phyloP scores from a whole-genome alignment of 2,888 invertebrate species.

The Zele albiditarsus region DNA sequence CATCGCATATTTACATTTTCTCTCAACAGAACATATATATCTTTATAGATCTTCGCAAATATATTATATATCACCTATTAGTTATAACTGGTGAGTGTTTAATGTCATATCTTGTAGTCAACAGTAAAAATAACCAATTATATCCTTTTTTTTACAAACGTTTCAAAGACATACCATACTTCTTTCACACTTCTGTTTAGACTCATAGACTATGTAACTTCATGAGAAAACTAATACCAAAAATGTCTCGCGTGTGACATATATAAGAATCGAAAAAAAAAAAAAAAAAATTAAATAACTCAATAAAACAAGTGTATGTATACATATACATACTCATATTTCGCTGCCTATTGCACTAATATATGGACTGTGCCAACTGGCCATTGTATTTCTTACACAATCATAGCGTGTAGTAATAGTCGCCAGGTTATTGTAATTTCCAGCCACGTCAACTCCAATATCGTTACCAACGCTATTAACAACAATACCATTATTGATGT shows the following conservation, averaged over 20 bases:
- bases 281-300: not conserved
- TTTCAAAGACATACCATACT: not conserved
- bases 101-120: not conserved
- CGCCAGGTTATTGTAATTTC: slow-evolving; percentile 39
- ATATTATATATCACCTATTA: slow-evolving; percentile 28
- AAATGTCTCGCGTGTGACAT: not conserved
- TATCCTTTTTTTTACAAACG: not conserved
- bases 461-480: slow-evolving; percentile 8
- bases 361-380: slow-evolving; percentile 70
- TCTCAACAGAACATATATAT: slow-evolving; percentile 27
- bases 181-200: not conserved
- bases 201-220: slow-evolving; percentile 21
- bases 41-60: slow-evolving; percentile 6
- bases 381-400: slow-evolving; percentile 61
- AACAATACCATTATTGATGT: slow-evolving; percentile 35
- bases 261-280: not conserved
- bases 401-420: slow-evolving; percentile 33
- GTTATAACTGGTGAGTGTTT: slow-evolving; percentile 24
- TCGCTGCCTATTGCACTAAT: slow-evolving; percentile 68
- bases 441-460: slow-evolving; percentile 4
- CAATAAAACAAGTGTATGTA: not conserved
- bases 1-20: slow-evolving; percentile 16
- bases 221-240: slow-evolving; percentile 23
- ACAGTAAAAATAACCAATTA: not conserved
- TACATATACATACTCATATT: slow-evolving; percentile 58